Percentiles rank a stretch among this genome's conserved stretches.
These are phyloP conservation scores for Drosophila pallidifrons DNA, from an alignment of 1,140 invertebrate genomes.

Conservation along the genomic window DNA sequence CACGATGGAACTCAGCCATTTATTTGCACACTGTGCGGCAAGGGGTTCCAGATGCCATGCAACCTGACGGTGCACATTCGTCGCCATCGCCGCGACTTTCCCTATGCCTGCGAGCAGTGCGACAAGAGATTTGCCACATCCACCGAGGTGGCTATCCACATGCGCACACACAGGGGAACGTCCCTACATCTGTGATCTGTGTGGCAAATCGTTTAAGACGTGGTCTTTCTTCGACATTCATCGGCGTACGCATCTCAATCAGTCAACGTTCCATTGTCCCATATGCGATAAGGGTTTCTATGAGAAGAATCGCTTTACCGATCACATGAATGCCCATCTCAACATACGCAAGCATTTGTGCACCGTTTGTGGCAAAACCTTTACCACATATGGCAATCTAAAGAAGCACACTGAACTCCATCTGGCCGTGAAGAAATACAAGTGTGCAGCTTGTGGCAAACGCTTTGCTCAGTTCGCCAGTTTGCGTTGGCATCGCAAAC, in stretches of 20 bases:
- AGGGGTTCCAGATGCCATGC: slow-evolving; percentile 80
- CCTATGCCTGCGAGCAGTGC: slow-evolving; percentile 74
- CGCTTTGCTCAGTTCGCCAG: slow-evolving; percentile 79
- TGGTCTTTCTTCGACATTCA: slow-evolving; percentile 83
- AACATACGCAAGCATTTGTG: slow-evolving; percentile 80
- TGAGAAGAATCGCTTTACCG: slow-evolving; percentile 79
- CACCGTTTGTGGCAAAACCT: slow-evolving; percentile 77
- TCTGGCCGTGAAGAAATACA: slow-evolving; percentile 77
- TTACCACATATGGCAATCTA: slow-evolving; percentile 77
- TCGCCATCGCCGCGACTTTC: slow-evolving; percentile 70
- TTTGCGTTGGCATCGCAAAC: slow-evolving; percentile 73
- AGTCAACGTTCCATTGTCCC: slow-evolving; percentile 77
- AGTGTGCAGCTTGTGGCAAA: slow-evolving; percentile 68
- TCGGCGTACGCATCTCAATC: slow-evolving; percentile 76
- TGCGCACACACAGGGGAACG: slow-evolving; percentile 70
- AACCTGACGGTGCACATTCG: slow-evolving; percentile 78
- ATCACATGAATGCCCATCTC: slow-evolving; percentile 80
- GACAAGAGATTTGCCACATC: slow-evolving; percentile 78
- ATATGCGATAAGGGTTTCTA: slow-evolving; percentile 80
- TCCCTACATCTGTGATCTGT: slow-evolving; percentile 76
- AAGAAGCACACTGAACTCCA: slow-evolving; percentile 80
- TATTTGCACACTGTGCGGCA: slow-evolving; percentile 76
- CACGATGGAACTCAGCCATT: slow-evolving; percentile 77
- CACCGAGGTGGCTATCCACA: slow-evolving; percentile 75
- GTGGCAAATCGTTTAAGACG: slow-evolving; percentile 79